Conservation (phyloP, 2,888 invertebrate genomes). For the Amphipyra berbera region DNA sequence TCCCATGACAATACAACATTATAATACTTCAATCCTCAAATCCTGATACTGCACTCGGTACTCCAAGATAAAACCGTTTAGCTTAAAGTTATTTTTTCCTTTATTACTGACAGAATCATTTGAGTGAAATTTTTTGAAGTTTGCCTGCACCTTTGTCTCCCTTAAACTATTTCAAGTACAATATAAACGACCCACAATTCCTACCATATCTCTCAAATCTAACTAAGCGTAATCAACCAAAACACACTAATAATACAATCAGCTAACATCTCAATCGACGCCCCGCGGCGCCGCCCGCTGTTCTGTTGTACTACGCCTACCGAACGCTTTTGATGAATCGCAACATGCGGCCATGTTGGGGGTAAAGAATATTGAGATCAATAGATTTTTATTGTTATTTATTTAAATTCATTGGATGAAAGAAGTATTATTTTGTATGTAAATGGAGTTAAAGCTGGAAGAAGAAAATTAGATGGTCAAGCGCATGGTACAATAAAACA, state of each 20-base stretch:
- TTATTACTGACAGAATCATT: too few species aligned
- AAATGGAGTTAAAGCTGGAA: too few species aligned
- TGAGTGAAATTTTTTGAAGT: too few species aligned
- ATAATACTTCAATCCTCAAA: too few species aligned
- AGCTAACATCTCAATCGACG: slow-evolving; percentile 64
- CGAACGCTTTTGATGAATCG: slow-evolving; percentile 47
- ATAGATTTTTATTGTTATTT: slow-evolving; percentile 49
- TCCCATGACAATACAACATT: too few species aligned
- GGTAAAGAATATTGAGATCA: slow-evolving; percentile 14
- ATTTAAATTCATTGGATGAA: slow-evolving; percentile 13
- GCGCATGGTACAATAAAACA: too few species aligned
- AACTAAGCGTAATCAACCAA: slow-evolving; percentile 55
- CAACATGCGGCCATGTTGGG: slow-evolving; percentile 37
- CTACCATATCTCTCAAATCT: slow-evolving; percentile 43
- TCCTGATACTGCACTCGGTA: too few species aligned
- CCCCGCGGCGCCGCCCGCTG: slow-evolving; percentile 67
- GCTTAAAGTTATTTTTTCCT: too few species aligned
- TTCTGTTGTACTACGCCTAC: slow-evolving; percentile 63
- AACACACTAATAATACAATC: slow-evolving; percentile 54
- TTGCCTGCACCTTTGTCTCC: too few species aligned
- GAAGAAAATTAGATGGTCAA: too few species aligned
- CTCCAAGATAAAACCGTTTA: too few species aligned
- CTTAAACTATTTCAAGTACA: too few species aligned
- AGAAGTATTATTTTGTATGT: neutral
- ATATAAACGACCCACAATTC: neutral